These are phyloP conservation scores for Aptenodytes forsteri DNA, from an alignment of 2,113 vertebrate species.

Conservation along the genomic window DNA sequence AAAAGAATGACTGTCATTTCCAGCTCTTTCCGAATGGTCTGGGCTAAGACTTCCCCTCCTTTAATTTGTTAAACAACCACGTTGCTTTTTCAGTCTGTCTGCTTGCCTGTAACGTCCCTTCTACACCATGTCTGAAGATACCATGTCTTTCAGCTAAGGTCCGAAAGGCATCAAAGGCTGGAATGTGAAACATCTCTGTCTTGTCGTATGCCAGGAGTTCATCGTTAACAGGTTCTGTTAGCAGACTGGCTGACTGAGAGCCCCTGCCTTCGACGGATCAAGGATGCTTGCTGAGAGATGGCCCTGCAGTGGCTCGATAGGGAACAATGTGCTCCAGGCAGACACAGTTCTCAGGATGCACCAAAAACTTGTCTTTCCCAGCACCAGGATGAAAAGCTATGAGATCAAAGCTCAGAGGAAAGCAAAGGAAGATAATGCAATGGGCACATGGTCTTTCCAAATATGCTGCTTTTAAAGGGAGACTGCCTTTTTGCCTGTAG, in stretches of 20 bases:
- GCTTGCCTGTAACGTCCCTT: neutral
- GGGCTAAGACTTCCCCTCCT: neutral
- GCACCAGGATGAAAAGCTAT: neutral
- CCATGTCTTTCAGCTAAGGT: constrained; percentile 35
- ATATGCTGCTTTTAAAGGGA: neutral
- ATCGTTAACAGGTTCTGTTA: constrained; percentile 76
- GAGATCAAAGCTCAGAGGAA: constrained; percentile 38
- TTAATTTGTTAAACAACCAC: neutral
- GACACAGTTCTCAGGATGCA: neutral
- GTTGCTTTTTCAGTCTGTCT: neutral
- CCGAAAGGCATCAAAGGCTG: constrained; percentile 68
- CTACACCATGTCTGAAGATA: neutral
- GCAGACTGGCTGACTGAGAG: neutral
- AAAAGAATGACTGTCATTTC: neutral
- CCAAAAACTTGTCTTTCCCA: neutral
- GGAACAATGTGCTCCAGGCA: neutral
- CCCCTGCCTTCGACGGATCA: neutral
- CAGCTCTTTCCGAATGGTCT: neutral
- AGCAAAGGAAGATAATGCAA: neutral
- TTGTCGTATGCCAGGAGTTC: constrained; percentile 20
- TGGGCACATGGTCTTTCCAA: neutral
- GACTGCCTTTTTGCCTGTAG: neutral
- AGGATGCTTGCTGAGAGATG: constrained; percentile 58
- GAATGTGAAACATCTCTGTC: constrained; percentile 70
- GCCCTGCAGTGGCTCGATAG: neutral